Percentiles rank a stretch among this genome's conserved stretches.
phyloP scores from a whole-genome alignment of 2,888 invertebrate species.

The Phorcus lineatus region DNA sequence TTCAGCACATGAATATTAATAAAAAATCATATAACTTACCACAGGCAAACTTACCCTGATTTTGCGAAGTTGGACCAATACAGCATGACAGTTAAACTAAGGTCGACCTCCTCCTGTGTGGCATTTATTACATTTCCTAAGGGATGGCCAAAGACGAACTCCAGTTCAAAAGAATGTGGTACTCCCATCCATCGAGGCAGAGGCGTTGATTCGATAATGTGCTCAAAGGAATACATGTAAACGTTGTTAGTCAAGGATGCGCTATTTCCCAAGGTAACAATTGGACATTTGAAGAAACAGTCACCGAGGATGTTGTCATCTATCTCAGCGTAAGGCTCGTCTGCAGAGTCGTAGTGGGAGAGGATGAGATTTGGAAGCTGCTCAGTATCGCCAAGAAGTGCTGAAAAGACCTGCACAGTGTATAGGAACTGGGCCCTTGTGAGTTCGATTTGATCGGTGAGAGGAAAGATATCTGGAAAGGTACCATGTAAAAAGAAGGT shows the following conservation, averaged over 20 bases:
- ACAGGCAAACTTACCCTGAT: constrained; percentile 84
- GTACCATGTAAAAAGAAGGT: constrained; percentile 76
- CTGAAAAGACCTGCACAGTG: constrained; percentile 84
- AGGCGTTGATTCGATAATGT: constrained; percentile 42
- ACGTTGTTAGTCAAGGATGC: constrained; percentile 30
- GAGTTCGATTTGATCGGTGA: background rate
- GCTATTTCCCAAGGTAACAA: constrained; percentile 88
- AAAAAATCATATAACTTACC: no score
- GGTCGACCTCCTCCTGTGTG: constrained; percentile 86
- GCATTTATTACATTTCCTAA: constrained; percentile 80
- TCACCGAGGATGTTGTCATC: background rate
- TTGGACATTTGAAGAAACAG: constrained; percentile 92
- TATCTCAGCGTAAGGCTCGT: background rate
- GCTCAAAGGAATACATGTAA: constrained; percentile 57
- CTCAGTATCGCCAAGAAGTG: constrained; percentile 89
- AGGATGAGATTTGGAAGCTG: constrained; percentile 89
- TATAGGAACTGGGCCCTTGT: background rate
- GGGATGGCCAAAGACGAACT: constrained; percentile 65
- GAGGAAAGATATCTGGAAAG: background rate
- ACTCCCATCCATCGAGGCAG: constrained; percentile 65
- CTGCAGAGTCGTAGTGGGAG: constrained; percentile 83
- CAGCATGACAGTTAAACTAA: constrained; percentile 90
- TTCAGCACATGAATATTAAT: no score
- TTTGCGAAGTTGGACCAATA: constrained; percentile 97
- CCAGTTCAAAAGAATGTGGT: constrained; percentile 69